Evolutionary conservation across 2,113 vertebrate species (phyloP), one percentile per base, ranked within the genome.

Genomic region (Trematomus loennbergii): DNA sequence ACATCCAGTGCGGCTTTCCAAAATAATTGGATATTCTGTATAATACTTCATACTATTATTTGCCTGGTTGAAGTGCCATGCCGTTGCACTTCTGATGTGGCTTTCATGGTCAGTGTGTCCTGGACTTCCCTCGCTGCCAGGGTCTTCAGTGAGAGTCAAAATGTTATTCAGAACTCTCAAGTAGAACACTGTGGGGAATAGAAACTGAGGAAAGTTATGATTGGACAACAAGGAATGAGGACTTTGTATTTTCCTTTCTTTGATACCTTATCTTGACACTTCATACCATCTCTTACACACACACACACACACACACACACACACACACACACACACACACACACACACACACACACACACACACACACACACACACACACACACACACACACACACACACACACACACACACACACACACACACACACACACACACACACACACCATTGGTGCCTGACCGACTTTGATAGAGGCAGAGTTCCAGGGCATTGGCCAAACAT

Each of bases 401-500:
- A 43, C 43, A 33, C 54, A 50, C 55, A 57, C 61, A 73, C 18
- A 52, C 58, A n/a, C 9, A 54, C 36, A 53, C 53, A 45, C 62
- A 49, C 43, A 25, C 60, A 43, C 29, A 29, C 29, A 43, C 43
- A 33, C 54, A 50, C 55, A 65, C 59, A 69, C 50, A 52, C 70
- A 58, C 61, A 73, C 72, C 65, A 75, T 9, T 48, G 68, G 57
- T 85, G 85, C 83, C 58, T 86, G 87, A 87, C 88, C 81, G 87
- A 65, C 69, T 82, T 61, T 72, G 89, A 89, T 82, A 36, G 75
- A 81, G 40, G 72, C 64, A 60, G 15, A 82, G 85, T 85, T 91
- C 59, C 88, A 83, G 78, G 68, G 67, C 83, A 80, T 82, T 75
- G 81, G 59, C 74, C 81, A 49, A 52, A 87, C 81, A 79, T 78